A percentile compares a stretch with the other conserved stretches of the same genome.
Evolutionary conservation across 2,797 vertebrate species (phyloP).

Genomic region (Decapterus maruadsi): DNA sequence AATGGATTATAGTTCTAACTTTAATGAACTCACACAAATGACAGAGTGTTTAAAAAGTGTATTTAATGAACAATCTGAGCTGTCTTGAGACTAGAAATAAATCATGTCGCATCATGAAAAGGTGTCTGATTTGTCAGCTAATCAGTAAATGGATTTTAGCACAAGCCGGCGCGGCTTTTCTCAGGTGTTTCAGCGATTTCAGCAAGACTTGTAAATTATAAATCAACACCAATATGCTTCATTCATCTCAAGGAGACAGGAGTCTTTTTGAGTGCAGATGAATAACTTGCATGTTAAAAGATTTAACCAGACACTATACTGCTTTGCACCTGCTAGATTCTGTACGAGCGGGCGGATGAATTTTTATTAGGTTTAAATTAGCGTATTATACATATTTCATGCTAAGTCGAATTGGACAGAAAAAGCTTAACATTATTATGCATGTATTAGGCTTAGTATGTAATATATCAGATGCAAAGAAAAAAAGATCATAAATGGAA

Average conservation of each 20-base stretch:
- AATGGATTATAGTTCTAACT: constrained; percentile 11
- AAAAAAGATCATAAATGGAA: not conserved
- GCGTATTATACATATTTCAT: not conserved
- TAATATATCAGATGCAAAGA: not conserved
- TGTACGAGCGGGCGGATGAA: constrained; percentile 32
- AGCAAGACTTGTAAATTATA: constrained; percentile 49
- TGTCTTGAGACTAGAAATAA: constrained; percentile 20
- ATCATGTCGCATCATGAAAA: constrained; percentile 29
- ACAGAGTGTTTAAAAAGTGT: not conserved
- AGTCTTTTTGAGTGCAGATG: constrained; percentile 29
- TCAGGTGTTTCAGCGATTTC: constrained; percentile 25
- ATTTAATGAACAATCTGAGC: constrained; percentile 25
- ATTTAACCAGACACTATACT: constrained; percentile 30
- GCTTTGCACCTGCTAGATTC: constrained; percentile 24
- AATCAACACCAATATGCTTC: constrained; percentile 45
- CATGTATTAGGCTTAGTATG: not conserved
- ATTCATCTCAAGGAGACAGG: constrained; percentile 45
- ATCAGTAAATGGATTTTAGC: constrained; percentile 33
- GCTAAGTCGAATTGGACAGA: not conserved
- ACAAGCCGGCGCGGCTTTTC: constrained; percentile 18
- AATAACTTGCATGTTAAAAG: constrained; percentile 37
- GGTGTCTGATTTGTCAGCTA: constrained; percentile 48
- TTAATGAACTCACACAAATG: constrained; percentile 4
- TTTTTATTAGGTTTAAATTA: constrained; percentile 12
- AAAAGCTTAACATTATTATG: not conserved